Conservation (phyloP, 2,113 vertebrate genomes). For the Grus americana region DNA sequence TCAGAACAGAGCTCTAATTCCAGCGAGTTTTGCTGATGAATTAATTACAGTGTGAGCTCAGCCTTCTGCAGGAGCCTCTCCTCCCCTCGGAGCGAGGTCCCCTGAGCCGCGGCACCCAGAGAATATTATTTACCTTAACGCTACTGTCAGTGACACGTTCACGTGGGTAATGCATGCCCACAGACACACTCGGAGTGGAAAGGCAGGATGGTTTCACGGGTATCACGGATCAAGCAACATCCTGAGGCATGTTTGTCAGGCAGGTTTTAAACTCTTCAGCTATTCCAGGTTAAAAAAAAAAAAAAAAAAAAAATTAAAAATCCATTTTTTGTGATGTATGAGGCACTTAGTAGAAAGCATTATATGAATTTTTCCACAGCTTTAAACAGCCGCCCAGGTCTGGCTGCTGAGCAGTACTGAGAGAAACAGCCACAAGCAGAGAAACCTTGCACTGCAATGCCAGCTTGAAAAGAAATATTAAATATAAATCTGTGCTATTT, state of each 20-base stretch:
- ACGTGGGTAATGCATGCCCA: fast-evolving
- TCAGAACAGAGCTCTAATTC: conserved; percentile 1
- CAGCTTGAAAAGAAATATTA: background rate
- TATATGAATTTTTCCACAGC: background rate
- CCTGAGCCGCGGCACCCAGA: background rate
- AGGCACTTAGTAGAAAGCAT: background rate
- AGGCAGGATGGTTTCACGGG: fast-evolving
- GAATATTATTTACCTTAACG: fast-evolving
- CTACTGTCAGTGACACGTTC: fast-evolving
- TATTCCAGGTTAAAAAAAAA: background rate
- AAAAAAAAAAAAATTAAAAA: background rate
- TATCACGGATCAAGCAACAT: background rate
- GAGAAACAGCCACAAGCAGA: background rate
- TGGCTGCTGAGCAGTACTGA: background rate
- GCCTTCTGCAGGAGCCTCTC: background rate
- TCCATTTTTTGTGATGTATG: background rate
- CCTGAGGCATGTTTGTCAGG: fast-evolving
- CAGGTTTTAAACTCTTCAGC: background rate
- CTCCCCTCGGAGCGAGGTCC: background rate
- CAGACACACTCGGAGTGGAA: fast-evolving
- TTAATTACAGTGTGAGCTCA: conserved; percentile 5
- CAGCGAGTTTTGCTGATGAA: conserved; percentile 17
- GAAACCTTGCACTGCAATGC: background rate
- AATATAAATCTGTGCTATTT: background rate
- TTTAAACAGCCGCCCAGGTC: background rate